Base-by-base conservation (phyloP, 2,797 vertebrate species). In the Phoxinus dragarum region DNA sequence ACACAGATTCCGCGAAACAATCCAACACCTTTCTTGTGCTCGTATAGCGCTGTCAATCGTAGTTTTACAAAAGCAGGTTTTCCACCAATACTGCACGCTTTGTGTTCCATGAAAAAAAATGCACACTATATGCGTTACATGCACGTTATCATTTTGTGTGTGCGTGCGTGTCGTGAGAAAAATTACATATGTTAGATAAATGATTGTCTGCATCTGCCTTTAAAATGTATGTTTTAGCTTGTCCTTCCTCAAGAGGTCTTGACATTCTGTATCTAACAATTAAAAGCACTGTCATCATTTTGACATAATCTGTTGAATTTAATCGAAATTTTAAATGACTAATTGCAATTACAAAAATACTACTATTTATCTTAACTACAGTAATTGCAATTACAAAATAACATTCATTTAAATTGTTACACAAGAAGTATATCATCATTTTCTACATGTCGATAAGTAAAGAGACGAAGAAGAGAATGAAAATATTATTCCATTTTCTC, bases 11-110 rank as follows among this genome's bases (percentile, higher is more conserved):
- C 19, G 9, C 42, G 36, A 36, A 67, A 64, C 76, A 73, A 36
- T 82, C 27, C 49, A 49, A 68, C 21, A 36, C 23, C 52, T 69
- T 81, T 52, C 64, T 81, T 69, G 21, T 71, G 34, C 47, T 54
- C 17, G 27, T 16, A 27, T 21, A 34, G 54, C 5, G 6, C 16
- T 79, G 77, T 34, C 27, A 79, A 6, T 79, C 16, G 31, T 61
- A 42, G 36, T 79, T 79, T 79, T 79, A 78, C 75, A 78, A 61
- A 78, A 78, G 75, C 75, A 61, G 14, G 40, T n/a, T 84, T 76
- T 67, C 21, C 14, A 78, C 1, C 2, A 61, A 42, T 27, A 61
- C 54, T 42, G 54, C 40, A 40, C 36, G 31, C 23, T 59, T 78
- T n/a, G 1, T 61, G 23, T n/a, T 11, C 34, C 31, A 14, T 56